A percentile compares a stretch with the other conserved stretches of the same genome.
Evolutionary conservation across 2,888 invertebrate species (phyloP).

Genomic region (Oligia fasciuncula): DNA sequence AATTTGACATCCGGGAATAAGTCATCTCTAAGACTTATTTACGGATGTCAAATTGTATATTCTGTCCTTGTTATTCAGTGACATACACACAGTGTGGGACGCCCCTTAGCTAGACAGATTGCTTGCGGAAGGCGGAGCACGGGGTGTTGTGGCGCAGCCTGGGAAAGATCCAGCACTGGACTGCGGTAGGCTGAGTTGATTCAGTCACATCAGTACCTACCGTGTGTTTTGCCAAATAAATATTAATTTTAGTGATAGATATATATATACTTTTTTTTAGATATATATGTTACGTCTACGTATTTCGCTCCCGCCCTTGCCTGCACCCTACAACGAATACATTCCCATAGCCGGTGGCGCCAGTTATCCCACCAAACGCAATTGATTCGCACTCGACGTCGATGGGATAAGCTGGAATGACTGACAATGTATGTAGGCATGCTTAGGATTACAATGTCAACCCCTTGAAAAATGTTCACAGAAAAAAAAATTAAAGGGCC

Average conservation of each 20-base stretch:
- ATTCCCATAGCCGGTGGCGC: slow-evolving; percentile 35
- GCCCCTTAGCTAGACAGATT: not conserved
- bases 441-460: not conserved
- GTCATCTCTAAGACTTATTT: not conserved
- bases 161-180: not conserved
- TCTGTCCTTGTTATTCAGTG: not conserved
- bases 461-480: not conserved
- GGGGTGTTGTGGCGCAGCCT: not conserved
- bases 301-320: not conserved
- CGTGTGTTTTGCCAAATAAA: not conserved
- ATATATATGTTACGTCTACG: too few relatives aligned
- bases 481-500: not conserved
- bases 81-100: not conserved
- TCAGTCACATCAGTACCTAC: not conserved
- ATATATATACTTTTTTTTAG: too few relatives aligned
- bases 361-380: slow-evolving; percentile 55
- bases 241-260: not conserved
- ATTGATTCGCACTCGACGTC: slow-evolving; percentile 45
- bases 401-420: slow-evolving; percentile 34
- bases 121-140: not conserved
- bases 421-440: slow-evolving; percentile 13
- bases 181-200: not conserved
- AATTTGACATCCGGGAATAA: too few relatives aligned
- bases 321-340: not conserved
- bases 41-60: not conserved